A percentile compares a stretch with the other conserved stretches of the same genome.
Evolutionary conservation across 2,888 invertebrate species (phyloP).

Genomic region (Callimorpha dominula): DNA sequence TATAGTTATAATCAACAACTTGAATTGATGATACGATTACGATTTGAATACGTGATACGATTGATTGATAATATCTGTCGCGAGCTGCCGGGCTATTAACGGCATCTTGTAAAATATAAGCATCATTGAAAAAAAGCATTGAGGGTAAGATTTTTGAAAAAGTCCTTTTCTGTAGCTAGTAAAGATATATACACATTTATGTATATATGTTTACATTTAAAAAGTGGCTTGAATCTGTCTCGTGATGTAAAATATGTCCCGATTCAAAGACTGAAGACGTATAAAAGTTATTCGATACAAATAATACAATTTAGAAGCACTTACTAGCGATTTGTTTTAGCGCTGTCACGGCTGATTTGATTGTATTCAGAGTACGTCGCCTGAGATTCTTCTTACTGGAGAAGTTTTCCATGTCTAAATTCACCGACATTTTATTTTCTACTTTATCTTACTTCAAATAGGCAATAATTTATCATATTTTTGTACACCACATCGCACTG

Average conservation of each 20-base stretch:
- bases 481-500: constrained; percentile 46
- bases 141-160: background rate
- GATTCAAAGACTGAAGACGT: constrained; percentile 13
- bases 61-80: too few species aligned
- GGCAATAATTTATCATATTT: constrained; percentile 38
- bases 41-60: too few species aligned
- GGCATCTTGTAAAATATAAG: too few species aligned
- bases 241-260: constrained; percentile 15
- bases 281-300: constrained; percentile 2
- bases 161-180: background rate
- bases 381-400: constrained; percentile 80
- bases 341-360: constrained; percentile 81
- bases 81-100: too few species aligned
- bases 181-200: background rate
- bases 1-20: too few species aligned
- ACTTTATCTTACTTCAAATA: constrained; percentile 43
- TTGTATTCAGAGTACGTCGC: constrained; percentile 79
- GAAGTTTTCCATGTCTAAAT: constrained; percentile 81
- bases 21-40: too few species aligned
- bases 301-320: constrained; percentile 56
- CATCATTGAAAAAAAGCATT: too few species aligned
- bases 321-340: constrained; percentile 83
- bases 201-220: background rate
- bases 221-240: constrained; percentile 18
- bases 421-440: constrained; percentile 72